Percentiles rank a stretch among this genome's conserved stretches.
These are phyloP conservation scores for Hypercompe scribonia DNA, from an alignment of 2,888 invertebrate species.

Conservation along the genomic window DNA sequence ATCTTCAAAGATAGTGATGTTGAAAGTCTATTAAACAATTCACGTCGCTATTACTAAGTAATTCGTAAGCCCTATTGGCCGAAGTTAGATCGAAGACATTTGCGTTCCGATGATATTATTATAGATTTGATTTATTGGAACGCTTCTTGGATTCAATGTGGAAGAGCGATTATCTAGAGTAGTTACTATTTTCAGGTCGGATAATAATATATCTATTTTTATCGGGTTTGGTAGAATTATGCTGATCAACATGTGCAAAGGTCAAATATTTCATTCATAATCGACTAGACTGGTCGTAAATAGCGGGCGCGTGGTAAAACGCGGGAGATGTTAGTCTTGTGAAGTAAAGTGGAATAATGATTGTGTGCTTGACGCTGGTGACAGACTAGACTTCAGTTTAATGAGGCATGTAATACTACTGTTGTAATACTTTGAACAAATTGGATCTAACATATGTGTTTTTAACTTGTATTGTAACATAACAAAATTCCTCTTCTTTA, in stretches of 20 bases:
- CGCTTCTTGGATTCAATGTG: slow-evolving; percentile 72
- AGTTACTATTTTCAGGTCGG: slow-evolving; percentile 71
- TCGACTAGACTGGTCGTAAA: slow-evolving; percentile 28
- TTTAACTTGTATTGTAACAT: too few relatives aligned
- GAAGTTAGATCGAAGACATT: slow-evolving; percentile 58
- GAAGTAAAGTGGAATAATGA: not conserved
- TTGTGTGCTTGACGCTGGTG: not conserved
- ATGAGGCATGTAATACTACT: not conserved
- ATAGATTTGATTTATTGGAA: slow-evolving; percentile 77
- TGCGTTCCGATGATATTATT: slow-evolving; percentile 77
- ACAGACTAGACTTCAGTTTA: not conserved
- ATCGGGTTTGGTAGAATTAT: slow-evolving; percentile 52
- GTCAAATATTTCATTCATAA: slow-evolving; percentile 53
- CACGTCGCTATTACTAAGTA: slow-evolving; percentile 41
- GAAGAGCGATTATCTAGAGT: slow-evolving; percentile 75
- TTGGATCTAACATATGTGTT: not conserved
- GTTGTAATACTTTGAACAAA: not conserved
- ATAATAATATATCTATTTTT: slow-evolving; percentile 71
- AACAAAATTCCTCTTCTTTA: too few relatives aligned
- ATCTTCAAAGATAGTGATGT: not conserved
- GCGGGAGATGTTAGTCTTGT: slow-evolving; percentile 13
- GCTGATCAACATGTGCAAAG: slow-evolving; percentile 49
- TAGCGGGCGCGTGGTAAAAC: slow-evolving; percentile 20
- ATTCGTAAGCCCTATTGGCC: slow-evolving; percentile 27
- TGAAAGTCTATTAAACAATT: slow-evolving; percentile 31